Percentiles rank a stretch among this genome's conserved stretches.
Conservation (phyloP, 2,113 vertebrate species). For the Spheniscus mendiculus region DNA sequence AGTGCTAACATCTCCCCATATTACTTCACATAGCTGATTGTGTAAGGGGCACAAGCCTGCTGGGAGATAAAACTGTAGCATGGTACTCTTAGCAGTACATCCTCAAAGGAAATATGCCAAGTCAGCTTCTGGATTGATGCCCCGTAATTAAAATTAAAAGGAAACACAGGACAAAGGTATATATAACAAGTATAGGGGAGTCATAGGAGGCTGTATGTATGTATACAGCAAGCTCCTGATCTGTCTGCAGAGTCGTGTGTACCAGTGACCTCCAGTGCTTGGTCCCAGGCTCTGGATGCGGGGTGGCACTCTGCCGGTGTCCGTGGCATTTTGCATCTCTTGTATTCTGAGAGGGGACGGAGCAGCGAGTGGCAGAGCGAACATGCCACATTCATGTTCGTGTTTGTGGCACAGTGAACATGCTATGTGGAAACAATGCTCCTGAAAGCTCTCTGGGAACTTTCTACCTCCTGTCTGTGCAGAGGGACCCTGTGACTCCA, state of each 20-base stretch:
- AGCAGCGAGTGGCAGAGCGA: neutral
- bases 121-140: neutral
- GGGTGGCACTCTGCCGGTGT: too few species aligned
- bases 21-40: neutral
- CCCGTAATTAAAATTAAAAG: neutral
- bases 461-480: neutral
- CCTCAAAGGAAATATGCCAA: neutral
- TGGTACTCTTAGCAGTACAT: neutral
- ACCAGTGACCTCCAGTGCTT: neutral
- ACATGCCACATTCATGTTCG: accelerated
- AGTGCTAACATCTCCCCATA: accelerated
- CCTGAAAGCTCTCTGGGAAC: neutral
- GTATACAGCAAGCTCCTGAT: neutral
- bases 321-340: neutral
- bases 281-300: neutral
- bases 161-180: neutral
- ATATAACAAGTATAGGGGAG: too few species aligned
- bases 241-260: neutral
- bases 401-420: neutral
- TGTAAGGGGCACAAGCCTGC: too few species aligned
- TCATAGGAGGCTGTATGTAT: accelerated
- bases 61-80: neutral
- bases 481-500: neutral
- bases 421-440: neutral
- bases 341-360: accelerated